Conservation (phyloP, 2,113 vertebrate species). For the Pelvicachromis taeniatus region DNA sequence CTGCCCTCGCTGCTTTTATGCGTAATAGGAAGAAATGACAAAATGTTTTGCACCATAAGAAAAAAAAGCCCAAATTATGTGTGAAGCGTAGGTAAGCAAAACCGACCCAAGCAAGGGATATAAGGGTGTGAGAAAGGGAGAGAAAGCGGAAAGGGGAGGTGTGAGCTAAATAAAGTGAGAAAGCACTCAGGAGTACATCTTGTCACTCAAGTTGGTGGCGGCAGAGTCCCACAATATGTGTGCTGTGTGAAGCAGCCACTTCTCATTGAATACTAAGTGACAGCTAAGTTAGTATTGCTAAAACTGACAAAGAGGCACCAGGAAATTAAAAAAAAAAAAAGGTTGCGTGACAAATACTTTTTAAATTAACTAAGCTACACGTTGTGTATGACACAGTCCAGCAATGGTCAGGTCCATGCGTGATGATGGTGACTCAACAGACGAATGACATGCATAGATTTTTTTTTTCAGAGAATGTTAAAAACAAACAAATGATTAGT, state of each 20-base stretch:
- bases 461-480: background rate
- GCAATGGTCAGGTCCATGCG: background rate
- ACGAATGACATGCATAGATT: background rate
- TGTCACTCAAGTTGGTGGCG: slow-evolving; percentile 44
- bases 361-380: background rate
- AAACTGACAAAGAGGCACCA: slow-evolving; percentile 20
- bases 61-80: slow-evolving; percentile 38
- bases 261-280: slow-evolving; percentile 43
- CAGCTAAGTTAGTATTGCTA: slow-evolving; percentile 24
- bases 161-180: slow-evolving; percentile 51
- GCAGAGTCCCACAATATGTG: slow-evolving; percentile 21
- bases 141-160: slow-evolving; percentile 4
- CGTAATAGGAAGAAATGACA: slow-evolving; percentile 54
- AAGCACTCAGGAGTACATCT: slow-evolving; percentile 49
- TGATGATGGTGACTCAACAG: background rate
- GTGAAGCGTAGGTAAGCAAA: slow-evolving; percentile 46
- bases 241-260: slow-evolving; percentile 24
- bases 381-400: background rate
- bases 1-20: slow-evolving; percentile 29
- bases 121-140: slow-evolving; percentile 32
- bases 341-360: slow-evolving; percentile 11
- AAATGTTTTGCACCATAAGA: slow-evolving; percentile 43
- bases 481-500: slow-evolving; percentile 3
- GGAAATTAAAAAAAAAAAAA: background rate
- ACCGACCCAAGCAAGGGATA: slow-evolving; percentile 29